Evolutionary conservation across 2,888 invertebrate genomes (phyloP), one percentile per base, ranked within the genome.

Genomic region (Troilus luridus): DNA sequence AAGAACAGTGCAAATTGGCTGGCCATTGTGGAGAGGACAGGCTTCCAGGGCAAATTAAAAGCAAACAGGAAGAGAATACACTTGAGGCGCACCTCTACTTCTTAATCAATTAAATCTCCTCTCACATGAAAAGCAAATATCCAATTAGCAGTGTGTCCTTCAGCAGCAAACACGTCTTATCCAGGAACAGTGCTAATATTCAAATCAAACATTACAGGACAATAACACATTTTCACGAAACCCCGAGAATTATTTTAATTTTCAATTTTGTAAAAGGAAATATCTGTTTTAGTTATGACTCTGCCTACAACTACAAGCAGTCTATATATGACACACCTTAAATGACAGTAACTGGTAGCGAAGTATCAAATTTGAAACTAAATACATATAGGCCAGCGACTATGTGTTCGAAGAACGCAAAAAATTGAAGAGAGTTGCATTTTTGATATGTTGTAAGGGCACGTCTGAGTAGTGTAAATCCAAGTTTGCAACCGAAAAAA

Each of bases 61-160:
- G 85, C 85, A 85, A 85, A 85, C 85, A 85, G 3, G 56, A 85
- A 56, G 56, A 56, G n/a, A 14, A 21, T 85, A 58, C 56, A 85
- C 56, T 58, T 85, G 56, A 54, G 56, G 11, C 21, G 9, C n/a
- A 81, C n/a, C n/a, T 85, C 56, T 56, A 85, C 41, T 85, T 85
- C 85, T 85, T 85, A 85, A 56, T 85, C 85, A 85, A 85, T 85
- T 85, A 85, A 85, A 85, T 85, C 85, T 41, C 1, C 56, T n/a
- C 56, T 12, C 85, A 58, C 85, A 56, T 85, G 85, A 56, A 85
- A 85, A 85, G 56, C 85, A 85, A 85, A 85, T n/a, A 85, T 85
- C 85, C 85, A 85, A 85, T 85, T 85, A 85, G 56, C 0, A 1
- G 21, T 56, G 19, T 85, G 56, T 58, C 85, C 21, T 0, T 21